phyloP scores from a whole-genome alignment of 2,888 invertebrate species.

The Ectobius pallidus region DNA sequence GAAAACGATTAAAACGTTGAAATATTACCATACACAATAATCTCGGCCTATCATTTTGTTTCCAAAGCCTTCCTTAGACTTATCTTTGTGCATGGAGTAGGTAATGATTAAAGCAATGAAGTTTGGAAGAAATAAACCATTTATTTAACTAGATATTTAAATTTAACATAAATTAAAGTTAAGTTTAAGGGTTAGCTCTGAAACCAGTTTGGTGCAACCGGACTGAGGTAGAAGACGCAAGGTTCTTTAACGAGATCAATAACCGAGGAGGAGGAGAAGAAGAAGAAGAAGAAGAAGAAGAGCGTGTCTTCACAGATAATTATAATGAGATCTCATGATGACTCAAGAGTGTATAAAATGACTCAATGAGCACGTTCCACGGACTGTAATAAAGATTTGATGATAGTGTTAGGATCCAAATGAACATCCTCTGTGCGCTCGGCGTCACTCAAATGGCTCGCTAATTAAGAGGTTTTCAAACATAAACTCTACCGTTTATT shows the following conservation, averaged over 20 bases:
- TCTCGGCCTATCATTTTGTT: too few species aligned
- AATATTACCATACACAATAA: too few species aligned
- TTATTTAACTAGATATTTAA: too few species aligned
- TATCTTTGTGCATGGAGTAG: too few species aligned
- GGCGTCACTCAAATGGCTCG: background rate
- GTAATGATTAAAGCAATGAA: too few species aligned
- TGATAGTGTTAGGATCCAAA: slow-evolving; percentile 37
- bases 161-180: too few species aligned
- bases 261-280: slow-evolving; percentile 10
- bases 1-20: too few species aligned
- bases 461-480: background rate
- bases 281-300: background rate
- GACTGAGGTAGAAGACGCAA: too few species aligned
- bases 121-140: too few species aligned
- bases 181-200: too few species aligned
- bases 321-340: slow-evolving; percentile 26
- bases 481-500: background rate
- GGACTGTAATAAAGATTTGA: slow-evolving; percentile 32
- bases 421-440: background rate
- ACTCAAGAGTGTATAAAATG: slow-evolving; percentile 29
- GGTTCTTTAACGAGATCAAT: slow-evolving; percentile 19
- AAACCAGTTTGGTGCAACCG: too few species aligned
- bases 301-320: slow-evolving; percentile 31
- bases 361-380: slow-evolving; percentile 38
- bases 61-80: too few species aligned